These are phyloP conservation scores for Agonopterix alstromeriana DNA, from an alignment of 2,888 invertebrate species.

Conservation along the genomic window DNA sequence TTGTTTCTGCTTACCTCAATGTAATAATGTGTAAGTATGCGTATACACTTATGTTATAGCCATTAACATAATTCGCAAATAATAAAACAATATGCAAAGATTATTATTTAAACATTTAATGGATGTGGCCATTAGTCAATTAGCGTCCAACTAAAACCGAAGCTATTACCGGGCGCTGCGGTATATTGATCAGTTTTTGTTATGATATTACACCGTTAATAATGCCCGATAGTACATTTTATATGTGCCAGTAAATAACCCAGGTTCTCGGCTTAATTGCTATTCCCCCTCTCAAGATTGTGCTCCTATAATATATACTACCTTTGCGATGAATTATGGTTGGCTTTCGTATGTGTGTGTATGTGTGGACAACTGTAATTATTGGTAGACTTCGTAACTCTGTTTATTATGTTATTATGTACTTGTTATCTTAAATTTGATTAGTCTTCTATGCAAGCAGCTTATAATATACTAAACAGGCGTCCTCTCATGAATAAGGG, in stretches of 20 bases:
- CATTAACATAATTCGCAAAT: too few species aligned
- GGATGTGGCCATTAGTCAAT: slow-evolving; percentile 13
- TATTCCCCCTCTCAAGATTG: slow-evolving; percentile 43
- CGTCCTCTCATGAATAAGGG: too few species aligned
- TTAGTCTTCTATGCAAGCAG: too few species aligned
- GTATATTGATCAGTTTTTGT: slow-evolving; percentile 20
- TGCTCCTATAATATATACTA: slow-evolving; percentile 50
- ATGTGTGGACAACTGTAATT: slow-evolving; percentile 30
- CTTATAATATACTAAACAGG: too few species aligned
- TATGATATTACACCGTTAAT: slow-evolving; percentile 22
- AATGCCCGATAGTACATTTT: slow-evolving; percentile 28
- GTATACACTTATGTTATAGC: too few species aligned
- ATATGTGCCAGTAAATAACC: slow-evolving; percentile 46
- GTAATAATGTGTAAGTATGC: too few species aligned
- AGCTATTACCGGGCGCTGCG: neutral
- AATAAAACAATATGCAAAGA: neutral
- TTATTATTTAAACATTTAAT: neutral
- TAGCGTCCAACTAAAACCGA: slow-evolving; percentile 8
- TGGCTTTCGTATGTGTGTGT: slow-evolving; percentile 28
- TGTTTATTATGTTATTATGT: too few species aligned
- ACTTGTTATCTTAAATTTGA: too few species aligned
- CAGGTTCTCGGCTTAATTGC: slow-evolving; percentile 47
- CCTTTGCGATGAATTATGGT: slow-evolving; percentile 42
- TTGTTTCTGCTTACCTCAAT: too few species aligned
- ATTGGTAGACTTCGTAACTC: slow-evolving; percentile 2